Base-by-base conservation (phyloP, 1,140 invertebrate species). In the Carposina sasakii region DNA sequence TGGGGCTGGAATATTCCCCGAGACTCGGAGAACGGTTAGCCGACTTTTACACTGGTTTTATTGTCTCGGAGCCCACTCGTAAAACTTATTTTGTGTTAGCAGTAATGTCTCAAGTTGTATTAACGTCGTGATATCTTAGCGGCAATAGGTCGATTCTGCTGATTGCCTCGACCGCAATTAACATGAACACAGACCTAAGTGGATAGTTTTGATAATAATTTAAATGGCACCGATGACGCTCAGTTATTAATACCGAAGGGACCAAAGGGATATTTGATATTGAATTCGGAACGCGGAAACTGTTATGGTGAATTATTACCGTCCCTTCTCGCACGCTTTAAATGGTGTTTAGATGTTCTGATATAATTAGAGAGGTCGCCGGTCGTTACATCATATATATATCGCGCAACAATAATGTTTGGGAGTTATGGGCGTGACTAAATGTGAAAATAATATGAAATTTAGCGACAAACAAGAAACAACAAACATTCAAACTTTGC, bases 21-120 rank as follows among this genome's bases (percentile, higher is more conserved):
- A 64, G 62, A 63, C 40, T 54, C 62, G 71, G 65, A 52, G 52
- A 71, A 67, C 63, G 76, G 72, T 81, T 77, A 77, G 63, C 67
- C 67, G 73, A 74, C 71, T 79, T 81, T 81, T 76, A 79, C 74
- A 79, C 69, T 72, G 74, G 70, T 77, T 83, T 81, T 83, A 83
- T 83, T 79, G 69, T 78, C 62, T 59, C 53, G 57, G 52, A 58
- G 47, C 73, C 76, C 74, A n/a, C 67, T 76, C 73, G 74, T 74
- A 75, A 75, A 71, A 63, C 63, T 48, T 67, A 73, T 64, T 71
- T 76, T 79, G 71, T 77, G 69, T 63, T 68, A 71, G n/a, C n/a
- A n/a, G 70, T 78, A 77, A 81, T 71, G 69, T 82, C 78, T 78
- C 66, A 75, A 75, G 72, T 79, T 81, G 64, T 76, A 79, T 77